A percentile compares a stretch with the other conserved stretches of the same genome.
Conservation (phyloP, 2,113 vertebrate genomes). For the Mesitornis unicolor region DNA sequence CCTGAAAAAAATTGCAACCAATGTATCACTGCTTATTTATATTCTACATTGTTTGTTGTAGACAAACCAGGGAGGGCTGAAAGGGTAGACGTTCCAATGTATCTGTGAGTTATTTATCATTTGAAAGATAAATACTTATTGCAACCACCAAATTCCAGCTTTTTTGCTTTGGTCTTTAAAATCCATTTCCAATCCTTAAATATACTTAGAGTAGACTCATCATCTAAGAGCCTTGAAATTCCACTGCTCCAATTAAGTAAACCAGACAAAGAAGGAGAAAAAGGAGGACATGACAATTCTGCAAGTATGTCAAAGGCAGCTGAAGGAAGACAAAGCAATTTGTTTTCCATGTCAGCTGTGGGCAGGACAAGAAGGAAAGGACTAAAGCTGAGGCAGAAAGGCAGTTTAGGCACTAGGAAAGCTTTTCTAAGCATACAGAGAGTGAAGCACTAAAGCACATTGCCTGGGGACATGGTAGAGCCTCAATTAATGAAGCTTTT, state of each 20-base stretch:
- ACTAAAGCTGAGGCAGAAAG: background rate
- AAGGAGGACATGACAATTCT: background rate
- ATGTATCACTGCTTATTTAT: background rate
- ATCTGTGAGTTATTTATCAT: background rate
- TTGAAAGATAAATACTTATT: background rate
- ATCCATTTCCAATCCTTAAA: background rate
- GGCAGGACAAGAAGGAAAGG: background rate
- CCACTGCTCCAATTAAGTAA: background rate
- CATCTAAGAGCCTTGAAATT: background rate
- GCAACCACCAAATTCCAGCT: background rate
- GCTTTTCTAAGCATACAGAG: background rate
- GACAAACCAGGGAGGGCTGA: background rate
- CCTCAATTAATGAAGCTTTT: background rate
- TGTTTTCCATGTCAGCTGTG: background rate
- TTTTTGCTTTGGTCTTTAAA: background rate
- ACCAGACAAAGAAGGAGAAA: background rate
- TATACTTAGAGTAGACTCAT: background rate
- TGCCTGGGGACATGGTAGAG: background rate
- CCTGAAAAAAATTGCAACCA: slow-evolving; percentile 2
- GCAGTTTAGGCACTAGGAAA: background rate
- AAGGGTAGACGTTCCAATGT: background rate
- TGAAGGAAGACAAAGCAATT: background rate
- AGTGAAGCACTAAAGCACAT: background rate
- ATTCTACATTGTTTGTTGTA: background rate
- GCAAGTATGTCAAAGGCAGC: background rate